Evolutionary conservation across 2,888 invertebrate species (phyloP), one percentile per base, ranked within the genome.

Genomic region (Sipha maydis): DNA sequence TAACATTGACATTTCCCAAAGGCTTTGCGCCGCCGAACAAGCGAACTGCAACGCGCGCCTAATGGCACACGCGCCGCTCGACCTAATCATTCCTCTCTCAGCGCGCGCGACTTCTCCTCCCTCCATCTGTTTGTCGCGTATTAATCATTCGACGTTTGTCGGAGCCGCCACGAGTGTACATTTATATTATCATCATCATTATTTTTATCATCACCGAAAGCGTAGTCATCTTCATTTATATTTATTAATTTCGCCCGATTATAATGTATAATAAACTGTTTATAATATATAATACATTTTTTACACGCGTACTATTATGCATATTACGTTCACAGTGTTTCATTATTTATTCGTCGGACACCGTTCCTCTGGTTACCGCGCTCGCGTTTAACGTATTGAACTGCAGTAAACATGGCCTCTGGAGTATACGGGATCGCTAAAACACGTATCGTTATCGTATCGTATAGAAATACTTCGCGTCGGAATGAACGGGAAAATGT

Each of bases 1-100:
- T 80, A 86, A 86, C 86, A 80, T 79, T 80, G 85, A 78, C 85
- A 54, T 85, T 85, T 85, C 85, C 77, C 85, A 69, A 78, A 78
- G 78, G 77, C 78, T 78, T 78, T 85, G 34, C 21, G 19, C 38
- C 56, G 19, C 31, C 79, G 80, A 80, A 80, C 61, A 17, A 38
- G 67, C 19, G 67, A 21, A 41, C 61, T 11, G 76, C 28, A 61
- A 69, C 38, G 9, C 28, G 17, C 75, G 21, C 17, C 48, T 77
- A 77, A 77, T 77, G 85, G 85, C 84, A 69, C 77, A 69, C 67
- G 41, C 85, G 85, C 69, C 71, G 41, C 31, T n/a, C 28, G 61
- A 67, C 67, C 83, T 83, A 83, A 83, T 83, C 83, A 34, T 75
- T 56, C 28, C 5, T 8, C n/a, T 11, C n/a, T 17, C 19, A 54